Evolutionary conservation across 2,797 vertebrate species (phyloP).

Genomic region (Uromys caudimaculatus): DNA sequence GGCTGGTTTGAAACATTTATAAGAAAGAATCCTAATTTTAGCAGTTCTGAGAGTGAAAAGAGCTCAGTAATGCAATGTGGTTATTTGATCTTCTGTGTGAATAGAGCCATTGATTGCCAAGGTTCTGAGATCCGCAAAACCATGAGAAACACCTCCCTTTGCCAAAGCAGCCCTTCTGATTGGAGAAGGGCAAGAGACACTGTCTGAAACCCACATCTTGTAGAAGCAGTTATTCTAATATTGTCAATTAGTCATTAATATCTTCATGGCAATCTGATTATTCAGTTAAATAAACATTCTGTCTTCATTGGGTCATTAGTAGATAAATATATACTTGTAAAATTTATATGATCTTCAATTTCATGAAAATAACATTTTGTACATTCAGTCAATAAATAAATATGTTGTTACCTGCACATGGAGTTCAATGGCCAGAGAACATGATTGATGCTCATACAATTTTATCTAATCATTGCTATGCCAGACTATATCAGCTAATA

Average conservation of each 20-base stretch:
- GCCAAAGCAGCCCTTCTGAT: neutral
- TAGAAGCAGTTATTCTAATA: neutral
- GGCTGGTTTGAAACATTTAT: constrained; percentile 31
- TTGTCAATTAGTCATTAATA: neutral
- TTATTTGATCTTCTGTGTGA: neutral
- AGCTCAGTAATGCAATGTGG: neutral
- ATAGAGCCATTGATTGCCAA: neutral
- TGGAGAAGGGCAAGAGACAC: neutral
- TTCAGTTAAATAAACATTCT: constrained; percentile 20
- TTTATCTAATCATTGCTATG: neutral
- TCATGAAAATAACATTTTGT: constrained; percentile 48
- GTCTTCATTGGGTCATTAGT: neutral
- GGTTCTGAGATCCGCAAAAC: neutral
- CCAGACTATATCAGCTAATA: neutral
- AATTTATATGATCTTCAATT: constrained; percentile 5
- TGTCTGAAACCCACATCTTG: neutral
- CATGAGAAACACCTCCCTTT: neutral
- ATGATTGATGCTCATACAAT: neutral
- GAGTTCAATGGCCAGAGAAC: neutral
- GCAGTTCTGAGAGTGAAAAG: neutral
- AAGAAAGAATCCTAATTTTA: neutral
- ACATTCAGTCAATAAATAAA: neutral
- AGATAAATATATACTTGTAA: neutral
- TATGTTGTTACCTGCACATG: neutral
- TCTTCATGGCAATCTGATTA: neutral